A percentile compares a stretch with the other conserved stretches of the same genome.
Conservation (phyloP, 2,113 vertebrate species). For the Corydoras sp. region DNA sequence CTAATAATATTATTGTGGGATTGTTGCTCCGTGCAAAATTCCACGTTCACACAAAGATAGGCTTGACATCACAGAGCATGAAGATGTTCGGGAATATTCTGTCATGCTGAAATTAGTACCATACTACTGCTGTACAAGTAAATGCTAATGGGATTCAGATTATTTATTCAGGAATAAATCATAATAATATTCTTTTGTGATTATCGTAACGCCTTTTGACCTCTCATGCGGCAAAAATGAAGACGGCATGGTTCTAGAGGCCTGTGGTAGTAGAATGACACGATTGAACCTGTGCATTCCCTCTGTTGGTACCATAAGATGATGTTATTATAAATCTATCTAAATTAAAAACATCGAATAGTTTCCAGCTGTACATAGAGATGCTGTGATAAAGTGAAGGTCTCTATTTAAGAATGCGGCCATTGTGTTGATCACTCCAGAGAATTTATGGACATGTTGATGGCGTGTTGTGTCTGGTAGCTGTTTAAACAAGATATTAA, state of each 20-base stretch:
- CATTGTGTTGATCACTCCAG: slow-evolving; percentile 71
- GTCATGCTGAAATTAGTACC: not conserved
- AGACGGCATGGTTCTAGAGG: too few relatives aligned
- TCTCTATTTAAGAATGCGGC: slow-evolving; percentile 63
- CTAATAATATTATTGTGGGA: slow-evolving; percentile 15
- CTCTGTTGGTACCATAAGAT: too few relatives aligned
- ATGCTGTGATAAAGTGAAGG: slow-evolving; percentile 55
- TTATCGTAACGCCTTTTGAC: too few relatives aligned
- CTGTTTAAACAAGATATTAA: slow-evolving; percentile 79
- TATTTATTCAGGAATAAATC: too few relatives aligned
- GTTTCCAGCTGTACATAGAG: slow-evolving; percentile 47
- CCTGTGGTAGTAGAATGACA: too few relatives aligned
- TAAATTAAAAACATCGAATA: slow-evolving; percentile 40
- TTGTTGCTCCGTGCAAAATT: slow-evolving; percentile 49
- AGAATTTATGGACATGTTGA: slow-evolving; percentile 68
- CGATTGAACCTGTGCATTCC: too few relatives aligned
- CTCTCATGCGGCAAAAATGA: too few relatives aligned
- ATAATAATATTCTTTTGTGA: not conserved
- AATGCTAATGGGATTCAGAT: too few relatives aligned
- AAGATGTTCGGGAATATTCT: too few relatives aligned
- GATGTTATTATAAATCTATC: not conserved
- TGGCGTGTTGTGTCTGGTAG: slow-evolving; percentile 56
- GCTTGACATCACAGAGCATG: not conserved
- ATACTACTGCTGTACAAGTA: not conserved
- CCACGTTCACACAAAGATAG: slow-evolving; percentile 37